Base-by-base conservation (phyloP, 2,797 vertebrate species). In the Masticophis lateralis region DNA sequence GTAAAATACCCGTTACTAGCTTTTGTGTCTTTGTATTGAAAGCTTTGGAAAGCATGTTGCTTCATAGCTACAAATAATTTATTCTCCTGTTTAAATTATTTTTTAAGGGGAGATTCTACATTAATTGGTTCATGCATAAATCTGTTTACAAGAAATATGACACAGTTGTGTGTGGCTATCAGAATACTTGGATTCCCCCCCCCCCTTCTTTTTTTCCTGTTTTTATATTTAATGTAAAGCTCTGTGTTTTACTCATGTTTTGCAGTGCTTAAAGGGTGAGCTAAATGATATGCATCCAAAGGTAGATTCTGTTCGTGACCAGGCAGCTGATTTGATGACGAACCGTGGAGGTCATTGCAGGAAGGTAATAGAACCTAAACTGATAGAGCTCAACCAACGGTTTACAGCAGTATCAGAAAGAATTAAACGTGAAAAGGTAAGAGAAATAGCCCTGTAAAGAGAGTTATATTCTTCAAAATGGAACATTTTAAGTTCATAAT, bases 311-410 rank as follows among this genome's bases (percentile, higher is more conserved):
- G 98, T 99, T 59, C 97, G 97, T 95, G 98, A 96, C 94, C 98
- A 99, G 96, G 98, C 98, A 28, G 97, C 98, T 94, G 98, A 99
- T 94, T 98, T 99, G 96, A 98, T 99, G 98, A 97, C 98, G 97
- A 99, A 98, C 96, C 97, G 96, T 89, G 99, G 99, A 66, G 98
- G 99, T 95, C 98, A 99, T 97, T 99, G 99, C 98, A 98, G 98
- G 97, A 98, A 98, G 95, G 97, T 98, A 96, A 97, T 99, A 96
- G 98, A 99, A 95, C 98, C 98, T 91, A 98, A 98, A 97, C 96
- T 99, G 96, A 97, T 98, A 96, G 98, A 98, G 95, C 98, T 99
- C 94, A 98, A 98, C 97, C 98, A 98, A 92, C 98, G 98, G 94
- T 99, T 99, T 96, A 98, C 98, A 95, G 53, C 96, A 94, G 47